A percentile compares a stretch with the other conserved stretches of the same genome.
Conservation (phyloP, 2,113 vertebrate species). For the rat (Rattus norvegicus) region GRCr8 NC_086029.1:49459001-49459500, state of each 20-base stretch:
- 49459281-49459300: rapidly evolving
- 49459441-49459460: rapidly evolving
- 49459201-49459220: not conserved
- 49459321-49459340: rapidly evolving
- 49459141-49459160: too few relatives aligned
- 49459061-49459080: not conserved
- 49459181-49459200: not conserved
- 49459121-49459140: not conserved
- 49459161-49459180: rapidly evolving
- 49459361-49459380: not conserved
- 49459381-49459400: too few relatives aligned
- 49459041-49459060: constrained; percentile 1
- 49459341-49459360: not conserved
- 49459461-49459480: rapidly evolving
- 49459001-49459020: constrained; percentile 83
- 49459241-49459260: not conserved
- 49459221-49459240: not conserved
- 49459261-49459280: not conserved
- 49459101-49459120: not conserved
- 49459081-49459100: not conserved
- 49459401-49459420: not conserved
- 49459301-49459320: not conserved
- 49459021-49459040: constrained; percentile 69
- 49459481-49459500: not conserved
- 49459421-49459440: not conserved